Conservation (phyloP, 1,140 invertebrate genomes). For the Megalopta genalis region DNA sequence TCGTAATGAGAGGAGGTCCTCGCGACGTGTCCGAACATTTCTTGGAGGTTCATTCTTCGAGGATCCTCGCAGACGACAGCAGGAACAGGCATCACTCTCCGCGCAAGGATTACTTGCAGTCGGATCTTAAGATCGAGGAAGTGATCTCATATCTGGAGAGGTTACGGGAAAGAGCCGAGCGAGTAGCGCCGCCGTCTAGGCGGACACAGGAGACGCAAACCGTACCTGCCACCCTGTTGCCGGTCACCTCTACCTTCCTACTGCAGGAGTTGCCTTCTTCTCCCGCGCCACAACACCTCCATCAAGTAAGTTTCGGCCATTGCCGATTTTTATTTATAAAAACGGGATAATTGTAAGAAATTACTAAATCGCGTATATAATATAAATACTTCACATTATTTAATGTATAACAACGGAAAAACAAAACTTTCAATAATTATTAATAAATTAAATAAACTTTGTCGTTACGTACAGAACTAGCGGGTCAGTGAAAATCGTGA, state of each 20-base stretch:
- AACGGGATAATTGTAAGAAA: no score
- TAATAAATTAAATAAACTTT: no score
- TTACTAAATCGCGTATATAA: no score
- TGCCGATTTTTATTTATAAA: no score
- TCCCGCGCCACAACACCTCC: conserved; percentile 70
- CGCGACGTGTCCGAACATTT: conserved; percentile 90
- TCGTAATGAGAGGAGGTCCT: conserved; percentile 88
- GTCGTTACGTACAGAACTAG: no score
- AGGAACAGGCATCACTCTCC: conserved; percentile 70
- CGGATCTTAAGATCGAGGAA: conserved; percentile 74
- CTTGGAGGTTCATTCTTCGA: conserved; percentile 89
- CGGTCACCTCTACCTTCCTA: conserved; percentile 71
- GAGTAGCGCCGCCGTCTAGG: conserved; percentile 71
- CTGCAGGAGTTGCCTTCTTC: conserved; percentile 75
- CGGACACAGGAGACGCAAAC: conserved; percentile 78
- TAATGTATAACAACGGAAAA: no score
- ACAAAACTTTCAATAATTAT: no score
- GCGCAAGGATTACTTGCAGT: conserved; percentile 72
- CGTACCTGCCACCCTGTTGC: conserved; percentile 73
- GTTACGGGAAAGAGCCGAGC: conserved; percentile 74
- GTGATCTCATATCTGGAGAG: conserved; percentile 74
- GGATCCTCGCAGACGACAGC: conserved; percentile 84
- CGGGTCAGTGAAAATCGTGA: no score
- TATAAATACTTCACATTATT: no score
- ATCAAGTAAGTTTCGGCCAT: conserved; percentile 64